Percentiles rank a stretch among this genome's conserved stretches.
Conservation (phyloP, 2,113 vertebrate species). For the Hippocampus comes region DNA sequence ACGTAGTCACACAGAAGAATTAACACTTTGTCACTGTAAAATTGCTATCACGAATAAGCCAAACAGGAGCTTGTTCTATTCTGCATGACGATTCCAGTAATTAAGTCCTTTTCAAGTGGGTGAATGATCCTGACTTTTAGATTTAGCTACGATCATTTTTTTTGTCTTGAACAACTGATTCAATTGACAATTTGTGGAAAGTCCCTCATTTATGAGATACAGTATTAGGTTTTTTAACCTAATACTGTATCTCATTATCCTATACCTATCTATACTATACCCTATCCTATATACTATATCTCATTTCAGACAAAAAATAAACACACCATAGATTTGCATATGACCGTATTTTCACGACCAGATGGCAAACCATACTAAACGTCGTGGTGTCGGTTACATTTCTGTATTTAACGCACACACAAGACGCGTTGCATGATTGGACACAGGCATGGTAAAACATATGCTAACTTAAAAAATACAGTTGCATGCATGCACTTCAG, state of each 20-base stretch:
- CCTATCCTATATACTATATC: no score
- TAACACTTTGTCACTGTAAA: constrained; percentile 19
- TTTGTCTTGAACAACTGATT: neutral
- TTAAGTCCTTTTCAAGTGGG: neutral
- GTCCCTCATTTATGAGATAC: neutral
- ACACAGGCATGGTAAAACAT: no score
- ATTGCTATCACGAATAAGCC: constrained; percentile 6
- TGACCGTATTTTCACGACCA: neutral
- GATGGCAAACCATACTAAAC: no score
- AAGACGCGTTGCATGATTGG: no score
- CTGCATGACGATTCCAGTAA: neutral
- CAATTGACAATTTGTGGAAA: neutral
- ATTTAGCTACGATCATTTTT: neutral
- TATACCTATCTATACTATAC: no score
- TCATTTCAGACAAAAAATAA: neutral
- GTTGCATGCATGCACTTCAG: no score
- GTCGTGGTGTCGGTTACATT: no score
- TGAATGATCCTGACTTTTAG: neutral
- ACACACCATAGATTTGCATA: neutral
- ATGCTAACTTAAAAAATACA: no score
- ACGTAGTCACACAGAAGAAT: constrained; percentile 20
- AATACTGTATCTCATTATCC: no score
- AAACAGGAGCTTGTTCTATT: neutral
- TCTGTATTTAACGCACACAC: no score
- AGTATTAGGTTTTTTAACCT: no score